Conservation (phyloP, 2,888 invertebrate genomes). For the Zygogramma bicolorata region DNA sequence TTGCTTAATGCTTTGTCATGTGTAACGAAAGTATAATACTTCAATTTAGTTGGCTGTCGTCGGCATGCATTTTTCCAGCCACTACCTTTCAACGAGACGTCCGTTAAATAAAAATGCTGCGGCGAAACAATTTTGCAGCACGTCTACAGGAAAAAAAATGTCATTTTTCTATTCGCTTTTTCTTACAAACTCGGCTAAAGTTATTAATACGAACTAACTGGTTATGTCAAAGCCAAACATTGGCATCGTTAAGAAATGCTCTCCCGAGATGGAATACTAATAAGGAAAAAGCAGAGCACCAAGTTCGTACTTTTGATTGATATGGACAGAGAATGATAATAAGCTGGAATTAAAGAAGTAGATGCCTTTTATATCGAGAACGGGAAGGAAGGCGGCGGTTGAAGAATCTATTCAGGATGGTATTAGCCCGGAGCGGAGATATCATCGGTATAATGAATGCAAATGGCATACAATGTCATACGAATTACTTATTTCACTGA, state of each 20-base stretch:
- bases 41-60: constrained; percentile 67
- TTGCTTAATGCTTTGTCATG: constrained; percentile 63
- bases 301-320: constrained; percentile 62
- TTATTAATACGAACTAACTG: constrained; percentile 69
- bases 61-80: constrained; percentile 65
- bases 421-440: neutral
- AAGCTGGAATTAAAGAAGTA: constrained; percentile 62
- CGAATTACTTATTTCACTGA: constrained; percentile 10
- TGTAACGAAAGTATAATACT: constrained; percentile 63
- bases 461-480: constrained; percentile 7
- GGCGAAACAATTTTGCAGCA: constrained; percentile 63
- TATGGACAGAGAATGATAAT: constrained; percentile 64
- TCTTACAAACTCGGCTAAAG: constrained; percentile 65
- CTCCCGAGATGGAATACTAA: constrained; percentile 65
- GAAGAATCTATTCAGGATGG: constrained; percentile 10
- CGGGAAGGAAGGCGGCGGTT: constrained; percentile 2
- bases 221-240: constrained; percentile 69
- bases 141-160: constrained; percentile 62
- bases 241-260: constrained; percentile 65
- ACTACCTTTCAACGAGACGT: constrained; percentile 63
- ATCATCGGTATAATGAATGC: constrained; percentile 12
- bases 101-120: constrained; percentile 56
- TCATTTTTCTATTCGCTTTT: constrained; percentile 67
- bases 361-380: constrained; percentile 44
- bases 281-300: constrained; percentile 61